Evolutionary conservation across 1,140 invertebrate genomes (phyloP), one percentile per base, ranked within the genome.

Genomic region (Nasonia longicornis): DNA sequence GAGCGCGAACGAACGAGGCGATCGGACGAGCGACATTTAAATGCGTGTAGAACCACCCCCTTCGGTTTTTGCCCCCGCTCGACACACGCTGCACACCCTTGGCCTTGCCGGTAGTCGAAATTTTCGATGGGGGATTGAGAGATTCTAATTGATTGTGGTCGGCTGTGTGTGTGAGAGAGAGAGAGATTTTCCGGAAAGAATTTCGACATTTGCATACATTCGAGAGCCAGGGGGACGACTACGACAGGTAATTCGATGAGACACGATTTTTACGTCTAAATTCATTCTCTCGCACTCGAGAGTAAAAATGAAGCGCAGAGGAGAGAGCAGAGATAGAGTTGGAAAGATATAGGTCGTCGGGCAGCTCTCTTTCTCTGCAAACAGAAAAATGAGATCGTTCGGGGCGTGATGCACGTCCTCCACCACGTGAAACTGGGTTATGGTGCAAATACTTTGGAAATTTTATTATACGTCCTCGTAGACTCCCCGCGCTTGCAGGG

Each of bases 21-120:
- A 86, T 87, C 85, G 86, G 86, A 86, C 84, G 86, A 58, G 52
- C 84, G 83, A 87, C 86, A 86, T 88, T 88, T 87, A 87, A 87
- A 87, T 87, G 80, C 85, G 85, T 85, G 85, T 87, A 86, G 16
- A 58, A 58, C 52, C 16, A 58, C 52, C 52, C 38, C 20, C 45
- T 48, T 48, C 14, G 45, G 45, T 48, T 48, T 48, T 48, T 48
- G 45, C 45, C 45, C 52, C 52, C 52, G 14, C 75, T 22, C 67
- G 76, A 83, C 64, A 6, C 64, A 77, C 72, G 69, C 70, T 73
- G 84, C 38, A 77, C 83, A 84, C 81, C 83, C 86, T 86, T 85
- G 84, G 85, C 86, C 85, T 86, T 85, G 86, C 79, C 48, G 29
- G 35, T 16, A 71, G 80, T 64, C 78, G 76, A 58, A 83, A 63